These are phyloP conservation scores for Tethya wilhelma DNA, from an alignment of 37 sponge, comb jelly and placozoan genomes.

Conservation along the genomic window DNA sequence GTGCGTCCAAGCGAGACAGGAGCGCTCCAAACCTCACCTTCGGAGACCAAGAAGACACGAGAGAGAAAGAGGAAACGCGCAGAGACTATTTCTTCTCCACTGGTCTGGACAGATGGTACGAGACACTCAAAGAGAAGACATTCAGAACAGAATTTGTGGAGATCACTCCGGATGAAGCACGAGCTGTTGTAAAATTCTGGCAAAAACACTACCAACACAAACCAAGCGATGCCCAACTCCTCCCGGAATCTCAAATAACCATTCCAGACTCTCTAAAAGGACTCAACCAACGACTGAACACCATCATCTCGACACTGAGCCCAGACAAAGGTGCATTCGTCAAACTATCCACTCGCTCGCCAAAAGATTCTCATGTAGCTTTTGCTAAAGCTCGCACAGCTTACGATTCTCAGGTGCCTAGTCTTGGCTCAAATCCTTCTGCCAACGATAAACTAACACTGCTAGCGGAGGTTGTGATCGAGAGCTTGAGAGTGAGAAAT, in stretches of 20 bases:
- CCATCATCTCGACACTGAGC: constrained; percentile 3
- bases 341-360: constrained; percentile 48
- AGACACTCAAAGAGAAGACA: constrained; percentile 14
- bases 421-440: not conserved
- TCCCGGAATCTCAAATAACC: not conserved
- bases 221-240: not conserved
- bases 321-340: constrained; percentile 33
- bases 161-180: constrained; percentile 27
- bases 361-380: constrained; percentile 49
- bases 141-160: constrained; percentile 16
- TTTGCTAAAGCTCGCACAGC: constrained; percentile 25
- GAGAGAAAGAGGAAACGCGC: constrained; percentile 33
- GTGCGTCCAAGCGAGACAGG: constrained; percentile 9
- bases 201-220: constrained; percentile 5
- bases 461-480: constrained; percentile 4
- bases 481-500: constrained; percentile 26
- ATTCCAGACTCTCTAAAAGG: constrained; percentile 10
- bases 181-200: constrained; percentile 25
- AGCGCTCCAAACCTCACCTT: constrained; percentile 34
- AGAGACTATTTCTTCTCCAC: constrained; percentile 40
- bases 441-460: constrained; percentile 27
- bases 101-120: constrained; percentile 42
- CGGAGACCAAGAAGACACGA: not conserved
- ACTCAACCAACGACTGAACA: constrained; percentile 1
- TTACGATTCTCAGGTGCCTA: not conserved